Percentiles rank a stretch among this genome's conserved stretches.
Evolutionary conservation across 2,888 invertebrate species (phyloP).

Genomic region (Gymnocheta viridis): DNA sequence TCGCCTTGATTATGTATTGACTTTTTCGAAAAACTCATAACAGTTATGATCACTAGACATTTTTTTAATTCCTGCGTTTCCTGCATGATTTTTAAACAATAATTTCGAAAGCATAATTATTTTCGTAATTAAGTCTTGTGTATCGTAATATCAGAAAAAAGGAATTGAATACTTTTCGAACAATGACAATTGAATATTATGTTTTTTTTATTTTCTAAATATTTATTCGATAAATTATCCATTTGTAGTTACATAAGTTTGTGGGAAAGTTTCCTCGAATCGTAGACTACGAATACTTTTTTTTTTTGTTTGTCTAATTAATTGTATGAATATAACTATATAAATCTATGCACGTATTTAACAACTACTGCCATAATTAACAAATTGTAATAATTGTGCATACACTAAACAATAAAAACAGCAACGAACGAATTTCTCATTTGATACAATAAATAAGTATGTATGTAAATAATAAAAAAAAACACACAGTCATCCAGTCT

Average conservation of each 20-base stretch:
- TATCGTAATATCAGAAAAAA: too few species aligned
- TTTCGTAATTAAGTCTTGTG: too few species aligned
- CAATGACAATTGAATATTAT: too few species aligned
- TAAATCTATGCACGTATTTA: conserved; percentile 55
- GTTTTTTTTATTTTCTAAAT: background rate
- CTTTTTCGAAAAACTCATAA: too few species aligned
- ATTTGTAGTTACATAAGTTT: conserved; percentile 38
- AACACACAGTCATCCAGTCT: background rate
- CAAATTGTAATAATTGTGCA: conserved; percentile 57
- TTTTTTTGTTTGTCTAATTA: conserved; percentile 32
- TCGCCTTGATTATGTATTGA: too few species aligned
- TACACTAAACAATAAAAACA: conserved; percentile 16
- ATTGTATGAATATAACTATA: conserved; percentile 37
- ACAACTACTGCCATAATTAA: conserved; percentile 57
- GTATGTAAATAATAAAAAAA: background rate
- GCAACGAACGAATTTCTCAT: conserved; percentile 20
- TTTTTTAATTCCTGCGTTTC: too few species aligned
- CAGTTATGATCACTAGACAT: too few species aligned
- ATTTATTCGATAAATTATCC: conserved; percentile 12
- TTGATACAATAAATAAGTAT: conserved; percentile 18
- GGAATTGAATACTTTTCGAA: too few species aligned
- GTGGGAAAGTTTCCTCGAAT: conserved; percentile 47
- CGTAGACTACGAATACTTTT: conserved; percentile 27
- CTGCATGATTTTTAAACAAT: too few species aligned
- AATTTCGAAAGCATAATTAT: too few species aligned